Conservation (phyloP, 1,140 invertebrate species). For the Ooceraea biroi region DNA sequence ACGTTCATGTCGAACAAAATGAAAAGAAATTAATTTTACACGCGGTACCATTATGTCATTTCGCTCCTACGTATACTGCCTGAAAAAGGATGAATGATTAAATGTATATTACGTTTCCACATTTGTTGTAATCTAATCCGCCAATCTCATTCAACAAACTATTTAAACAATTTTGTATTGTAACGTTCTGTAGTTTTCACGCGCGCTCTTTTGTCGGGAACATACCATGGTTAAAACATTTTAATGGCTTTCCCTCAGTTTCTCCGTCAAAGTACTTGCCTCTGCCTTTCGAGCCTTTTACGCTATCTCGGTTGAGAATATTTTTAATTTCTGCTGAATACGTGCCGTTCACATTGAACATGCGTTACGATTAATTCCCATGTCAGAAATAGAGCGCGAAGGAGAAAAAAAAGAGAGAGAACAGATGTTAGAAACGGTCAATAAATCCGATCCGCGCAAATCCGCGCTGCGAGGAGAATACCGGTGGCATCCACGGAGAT, state of each 20-base stretch:
- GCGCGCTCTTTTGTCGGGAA: background rate
- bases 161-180: slow-evolving; percentile 9
- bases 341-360: background rate
- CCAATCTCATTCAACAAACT: slow-evolving; percentile 17
- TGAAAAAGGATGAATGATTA: slow-evolving; percentile 52
- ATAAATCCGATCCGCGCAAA: background rate
- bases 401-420: too few relatives aligned
- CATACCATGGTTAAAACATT: slow-evolving; percentile 5
- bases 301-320: background rate
- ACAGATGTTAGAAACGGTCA: background rate
- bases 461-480: background rate
- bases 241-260: background rate
- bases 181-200: slow-evolving; percentile 5
- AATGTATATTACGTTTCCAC: slow-evolving; percentile 39
- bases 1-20: slow-evolving; percentile 6
- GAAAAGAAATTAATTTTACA: slow-evolving; percentile 46
- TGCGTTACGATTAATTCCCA: background rate
- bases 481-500: too few relatives aligned
- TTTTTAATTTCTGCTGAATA: background rate
- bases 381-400: too few relatives aligned
- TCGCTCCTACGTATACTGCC: too few relatives aligned
- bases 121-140: slow-evolving; percentile 37
- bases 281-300: background rate
- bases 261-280: background rate
- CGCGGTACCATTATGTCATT: slow-evolving; percentile 20